Conservation (phyloP, 2,888 invertebrate genomes). For the Zonitis immaculata region DNA sequence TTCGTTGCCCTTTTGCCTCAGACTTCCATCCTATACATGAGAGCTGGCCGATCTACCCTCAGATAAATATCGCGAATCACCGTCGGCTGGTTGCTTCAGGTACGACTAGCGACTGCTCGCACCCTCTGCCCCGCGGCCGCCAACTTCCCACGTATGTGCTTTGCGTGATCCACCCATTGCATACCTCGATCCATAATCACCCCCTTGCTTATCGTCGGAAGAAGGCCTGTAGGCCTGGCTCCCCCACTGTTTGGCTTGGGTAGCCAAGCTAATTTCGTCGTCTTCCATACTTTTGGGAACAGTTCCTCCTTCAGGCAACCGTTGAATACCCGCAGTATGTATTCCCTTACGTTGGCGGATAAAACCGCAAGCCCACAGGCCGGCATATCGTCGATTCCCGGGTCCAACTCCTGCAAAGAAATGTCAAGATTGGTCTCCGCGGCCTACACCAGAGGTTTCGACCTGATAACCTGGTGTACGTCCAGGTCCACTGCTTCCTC, state of each 20-base stretch:
- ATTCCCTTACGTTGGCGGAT: background rate
- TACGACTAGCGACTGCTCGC: background rate
- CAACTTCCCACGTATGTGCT: background rate
- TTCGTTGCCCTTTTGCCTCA: background rate
- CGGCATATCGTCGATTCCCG: conserved; percentile 16
- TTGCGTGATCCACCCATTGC: conserved; percentile 2
- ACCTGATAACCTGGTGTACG: background rate
- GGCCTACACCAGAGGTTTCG: background rate
- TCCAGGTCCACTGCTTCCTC: background rate
- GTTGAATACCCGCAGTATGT: conserved; percentile 16
- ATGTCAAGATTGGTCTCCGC: conserved; percentile 13
- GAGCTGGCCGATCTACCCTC: background rate
- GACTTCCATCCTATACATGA: background rate
- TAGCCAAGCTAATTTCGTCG: conserved; percentile 21
- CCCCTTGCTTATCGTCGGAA: conserved; percentile 26
- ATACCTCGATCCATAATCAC: conserved; percentile 2
- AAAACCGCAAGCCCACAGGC: conserved; percentile 8
- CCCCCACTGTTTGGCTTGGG: conserved; percentile 24
- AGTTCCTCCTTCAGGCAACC: conserved; percentile 19
- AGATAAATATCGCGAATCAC: conserved; percentile 3
- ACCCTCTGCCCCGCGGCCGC: conserved; percentile 2
- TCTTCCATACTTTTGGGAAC: conserved; percentile 23
- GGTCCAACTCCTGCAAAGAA: too few relatives aligned
- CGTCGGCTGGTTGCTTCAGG: conserved; percentile 1
- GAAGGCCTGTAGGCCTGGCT: conserved; percentile 28